Evolutionary conservation across 2,888 invertebrate species (phyloP).

Genomic region (Eucera pruinosa): DNA sequence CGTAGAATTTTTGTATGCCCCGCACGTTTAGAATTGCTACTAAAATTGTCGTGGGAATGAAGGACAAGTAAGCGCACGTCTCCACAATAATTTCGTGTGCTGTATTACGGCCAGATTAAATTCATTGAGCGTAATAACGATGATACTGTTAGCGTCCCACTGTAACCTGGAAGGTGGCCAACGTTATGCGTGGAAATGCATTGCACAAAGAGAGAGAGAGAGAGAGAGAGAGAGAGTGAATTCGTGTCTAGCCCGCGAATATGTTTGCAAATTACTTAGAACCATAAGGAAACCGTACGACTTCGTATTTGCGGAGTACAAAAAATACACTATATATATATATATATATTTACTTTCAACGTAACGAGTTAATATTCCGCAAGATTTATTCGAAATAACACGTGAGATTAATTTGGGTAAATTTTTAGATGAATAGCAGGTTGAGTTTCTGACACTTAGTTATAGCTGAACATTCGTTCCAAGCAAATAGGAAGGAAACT

Average conservation of each 20-base stretch:
- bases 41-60: neutral
- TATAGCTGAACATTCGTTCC: neutral
- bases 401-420: too few relatives aligned
- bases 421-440: neutral
- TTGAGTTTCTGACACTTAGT: neutral
- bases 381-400: too few relatives aligned
- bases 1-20: neutral
- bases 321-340: neutral
- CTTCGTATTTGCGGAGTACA: too few relatives aligned
- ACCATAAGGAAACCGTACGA: neutral
- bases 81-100: constrained; percentile 9
- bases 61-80: neutral
- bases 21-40: neutral
- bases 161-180: neutral
- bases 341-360: neutral
- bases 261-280: constrained; percentile 17
- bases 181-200: neutral
- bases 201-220: neutral
- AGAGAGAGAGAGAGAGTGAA: neutral
- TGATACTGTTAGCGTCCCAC: neutral
- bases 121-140: neutral
- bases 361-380: too few relatives aligned
- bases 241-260: neutral
- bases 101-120: constrained; percentile 23
- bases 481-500: neutral